These are phyloP conservation scores for Actinemys pallida DNA, from an alignment of 2,113 vertebrate species.

Conservation along the genomic window DNA sequence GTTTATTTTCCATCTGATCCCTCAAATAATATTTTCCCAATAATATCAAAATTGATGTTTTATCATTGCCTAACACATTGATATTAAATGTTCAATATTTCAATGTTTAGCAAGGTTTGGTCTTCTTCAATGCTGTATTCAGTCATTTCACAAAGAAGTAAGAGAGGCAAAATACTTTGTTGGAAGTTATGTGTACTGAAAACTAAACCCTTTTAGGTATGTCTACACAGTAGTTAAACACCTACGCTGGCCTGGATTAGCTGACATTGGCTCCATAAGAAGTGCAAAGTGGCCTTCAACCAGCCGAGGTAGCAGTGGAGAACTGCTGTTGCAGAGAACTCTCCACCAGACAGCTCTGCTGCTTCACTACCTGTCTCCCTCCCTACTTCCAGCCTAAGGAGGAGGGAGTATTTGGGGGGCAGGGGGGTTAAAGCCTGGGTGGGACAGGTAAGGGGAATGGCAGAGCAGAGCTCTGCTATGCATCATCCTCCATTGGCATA, in stretches of 20 bases:
- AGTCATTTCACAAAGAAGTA: not conserved
- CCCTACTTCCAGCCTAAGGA: not conserved
- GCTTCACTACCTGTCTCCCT: not conserved
- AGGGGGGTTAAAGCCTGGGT: not conserved
- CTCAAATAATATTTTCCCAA: not conserved
- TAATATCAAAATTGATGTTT: not conserved
- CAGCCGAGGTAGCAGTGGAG: fast-evolving
- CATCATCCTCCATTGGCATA: not conserved
- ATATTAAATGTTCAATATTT: not conserved
- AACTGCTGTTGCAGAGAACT: not conserved
- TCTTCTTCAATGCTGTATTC: not conserved
- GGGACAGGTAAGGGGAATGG: fast-evolving
- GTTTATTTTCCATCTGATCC: not conserved
- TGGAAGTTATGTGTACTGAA: not conserved
- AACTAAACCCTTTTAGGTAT: not conserved
- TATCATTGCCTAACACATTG: not conserved
- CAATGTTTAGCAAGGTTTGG: not conserved
- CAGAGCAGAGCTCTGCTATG: not conserved
- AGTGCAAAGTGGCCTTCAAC: not conserved
- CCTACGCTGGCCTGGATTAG: not conserved
- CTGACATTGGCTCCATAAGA: not conserved
- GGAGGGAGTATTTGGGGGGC: not conserved
- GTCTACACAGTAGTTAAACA: not conserved
- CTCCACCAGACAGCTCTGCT: not conserved
- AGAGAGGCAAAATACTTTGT: not conserved